Base-by-base conservation (phyloP, 2,888 invertebrate species). In the Dolichomitus sp. region DNA sequence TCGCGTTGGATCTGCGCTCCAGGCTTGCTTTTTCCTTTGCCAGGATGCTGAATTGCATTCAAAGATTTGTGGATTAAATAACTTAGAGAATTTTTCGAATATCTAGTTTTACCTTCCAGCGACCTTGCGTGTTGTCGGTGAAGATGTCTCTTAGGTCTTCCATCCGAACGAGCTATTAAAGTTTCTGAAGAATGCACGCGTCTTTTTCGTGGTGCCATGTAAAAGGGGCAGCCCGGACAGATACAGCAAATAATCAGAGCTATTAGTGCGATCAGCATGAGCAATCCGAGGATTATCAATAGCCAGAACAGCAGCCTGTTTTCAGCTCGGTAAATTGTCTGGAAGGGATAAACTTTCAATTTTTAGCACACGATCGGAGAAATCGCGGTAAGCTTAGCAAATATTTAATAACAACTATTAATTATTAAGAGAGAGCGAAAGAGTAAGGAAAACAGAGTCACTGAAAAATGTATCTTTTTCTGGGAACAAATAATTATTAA, bases 161-260 rank as follows among this genome's bases (percentile, higher is more conserved):
- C 91, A 66, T 93, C 90, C 0, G 90, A 84, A 37, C 89, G 89
- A 33, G 89, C 85, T 4, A 93, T 85, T 0, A 93, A 83, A 1
- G 91, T 92, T 84, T 93, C 93, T 0, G 92, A 92, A 0, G 93
- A 93, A 80, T 93, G 92, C 1, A 93, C 89, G 33, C 93, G 87
- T 73, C 92, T 88, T 79, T 93, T 93, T 42, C 97, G 96, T 70
- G 96, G 96, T 72, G 96, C 96, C 94, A 96, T 96, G 89, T 97
- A 97, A 70, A 97, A 95, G n/a, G 97, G 97, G 90, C 98, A 98
- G 89, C 97, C 97, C 88, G 97, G 97, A 91, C 97, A 98, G 85
- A 97, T 96, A 90, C 98, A 98, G 93, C 98, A 98, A 81, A 97
- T 95, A 84, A 98, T 95, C 66, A 98, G 94, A 72, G 96, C 95